A percentile compares a stretch with the other conserved stretches of the same genome.
Evolutionary conservation across 2,797 vertebrate species (phyloP).

Genomic region (Dicrostonyx torquatus): DNA sequence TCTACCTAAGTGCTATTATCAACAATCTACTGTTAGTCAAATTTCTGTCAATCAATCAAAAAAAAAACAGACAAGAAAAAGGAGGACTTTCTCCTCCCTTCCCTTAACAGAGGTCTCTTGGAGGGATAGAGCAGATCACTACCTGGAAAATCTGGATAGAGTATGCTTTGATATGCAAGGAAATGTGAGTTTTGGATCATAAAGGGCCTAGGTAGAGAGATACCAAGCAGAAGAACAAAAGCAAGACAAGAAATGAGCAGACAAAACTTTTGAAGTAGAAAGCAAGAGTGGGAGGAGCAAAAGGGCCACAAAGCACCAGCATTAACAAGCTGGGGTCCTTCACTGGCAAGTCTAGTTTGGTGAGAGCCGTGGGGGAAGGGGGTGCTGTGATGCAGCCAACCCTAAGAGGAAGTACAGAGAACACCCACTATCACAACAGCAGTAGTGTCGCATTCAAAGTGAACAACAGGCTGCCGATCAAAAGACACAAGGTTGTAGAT

Average conservation of each 20-base stretch:
- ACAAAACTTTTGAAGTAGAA: constrained; percentile 3
- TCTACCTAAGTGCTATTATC: constrained; percentile 24
- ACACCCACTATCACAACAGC: neutral
- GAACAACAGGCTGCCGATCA: neutral
- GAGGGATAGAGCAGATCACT: neutral
- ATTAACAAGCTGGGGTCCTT: neutral
- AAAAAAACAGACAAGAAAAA: neutral
- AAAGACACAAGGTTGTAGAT: neutral
- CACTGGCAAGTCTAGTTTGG: neutral
- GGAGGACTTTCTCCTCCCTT: neutral
- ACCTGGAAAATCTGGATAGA: neutral
- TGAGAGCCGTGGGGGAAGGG: neutral
- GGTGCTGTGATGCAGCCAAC: neutral
- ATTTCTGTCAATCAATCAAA: constrained; percentile 29
- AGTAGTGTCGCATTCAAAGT: neutral
- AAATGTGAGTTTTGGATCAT: neutral
- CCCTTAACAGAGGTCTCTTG: neutral
- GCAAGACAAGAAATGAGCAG: neutral
- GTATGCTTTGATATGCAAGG: neutral
- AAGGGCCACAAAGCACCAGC: neutral
- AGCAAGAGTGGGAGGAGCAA: neutral
- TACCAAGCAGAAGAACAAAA: constrained; percentile 24
- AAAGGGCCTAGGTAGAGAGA: neutral
- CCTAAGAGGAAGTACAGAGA: neutral
- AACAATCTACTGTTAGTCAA: neutral